Base-by-base conservation (phyloP, 1,140 invertebrate genomes). In the Arctopsyche grandis region DNA sequence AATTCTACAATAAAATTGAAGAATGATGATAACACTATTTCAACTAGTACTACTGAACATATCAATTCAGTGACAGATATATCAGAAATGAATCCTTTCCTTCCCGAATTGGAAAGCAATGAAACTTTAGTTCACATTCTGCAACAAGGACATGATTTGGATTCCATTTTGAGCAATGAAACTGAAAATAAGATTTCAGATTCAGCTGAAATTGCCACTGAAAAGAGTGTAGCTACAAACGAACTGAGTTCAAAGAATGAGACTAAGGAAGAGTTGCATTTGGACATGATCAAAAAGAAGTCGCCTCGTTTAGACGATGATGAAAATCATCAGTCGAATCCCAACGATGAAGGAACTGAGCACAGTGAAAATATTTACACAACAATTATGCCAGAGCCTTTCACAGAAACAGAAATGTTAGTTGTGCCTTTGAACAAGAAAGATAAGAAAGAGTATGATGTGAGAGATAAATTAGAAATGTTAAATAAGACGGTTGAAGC, bases 71-170 rank as follows among this genome's bases (percentile, higher is more conserved):
- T 46, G 9, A 78, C 60, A 21, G 43, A 69, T 16, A 52, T 48
- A 14, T 48, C 85, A 9, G 88, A 91, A 81, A 92, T 92, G 91
- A 91, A 90, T 78, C 91, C 91, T 19, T 93, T 91, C 81, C 84
- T 92, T 80, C 90, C 91, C 9, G 91, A 92, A 83, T 85, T 90
- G 22, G 90, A 91, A 85, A 91, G 88, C 75, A 88, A 90, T 84
- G 90, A 89, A 82, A 88, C 86, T 29, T 85, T 90, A 26, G 86
- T 90, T 0, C 89, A 90, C 82, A 90, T 89, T 83, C 83, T 90
- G 46, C 88, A 90, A 84, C 88, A 87, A 83, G 86, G 87, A 1
- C 86, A 88, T 79, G 88, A 89, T 82, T 80, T 88, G 56, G 87
- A 88, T 69, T 84, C 85, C 9, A 77, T 80, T 44, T 69, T 24